Base-by-base conservation (phyloP, 2,888 invertebrate species). In the Tillus elongatus region DNA sequence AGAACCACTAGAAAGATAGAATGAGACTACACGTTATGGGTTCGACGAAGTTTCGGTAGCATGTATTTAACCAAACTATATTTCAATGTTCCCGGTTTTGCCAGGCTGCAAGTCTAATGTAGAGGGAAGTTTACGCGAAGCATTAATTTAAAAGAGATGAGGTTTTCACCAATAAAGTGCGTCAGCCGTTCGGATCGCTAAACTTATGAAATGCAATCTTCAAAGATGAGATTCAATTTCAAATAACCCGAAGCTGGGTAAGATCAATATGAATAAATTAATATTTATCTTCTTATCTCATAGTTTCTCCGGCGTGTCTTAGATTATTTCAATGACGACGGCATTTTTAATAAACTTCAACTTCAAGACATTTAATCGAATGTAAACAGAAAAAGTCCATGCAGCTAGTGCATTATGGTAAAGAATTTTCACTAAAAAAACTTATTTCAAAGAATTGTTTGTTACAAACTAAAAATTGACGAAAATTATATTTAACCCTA, bases 201-300 rank as follows among this genome's bases (percentile, higher is more conserved):
- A 50, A 49, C 45, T 50, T 47, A 43, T 45, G 45, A 49, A 44
- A 47, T 50, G 52, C 49, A 52, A 52, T 51, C 52, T 50, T 46
- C 49, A 47, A 47, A 48, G 52, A 52, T 47, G 46, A 46, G 47
- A 52, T 52, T 52, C 48, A 51, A 51, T 52, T 50, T 46, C 49
- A 48, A 52, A 51, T 50, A 50, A 43, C 50, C 50, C 43, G 37
- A 39, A 48, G 50, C 48, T 37, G 40, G 45, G 44, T 37, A 26
- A 40, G n/a, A 41, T 36, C 39, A 41, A 50, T 41, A 40, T 33
- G 48, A 48, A 48, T 50, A 50, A 50, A 50, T 50, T 50, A 48
- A 48, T 50, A 46, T 50, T 50, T 50, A 50, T 49, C 41, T 46
- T 45, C 44, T 41, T 42, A 43, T 14, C n/a, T 19, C 6, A 19